These are phyloP conservation scores for Sebastes matsubarae DNA, from an alignment of 2,797 vertebrate species.

Conservation along the genomic window DNA sequence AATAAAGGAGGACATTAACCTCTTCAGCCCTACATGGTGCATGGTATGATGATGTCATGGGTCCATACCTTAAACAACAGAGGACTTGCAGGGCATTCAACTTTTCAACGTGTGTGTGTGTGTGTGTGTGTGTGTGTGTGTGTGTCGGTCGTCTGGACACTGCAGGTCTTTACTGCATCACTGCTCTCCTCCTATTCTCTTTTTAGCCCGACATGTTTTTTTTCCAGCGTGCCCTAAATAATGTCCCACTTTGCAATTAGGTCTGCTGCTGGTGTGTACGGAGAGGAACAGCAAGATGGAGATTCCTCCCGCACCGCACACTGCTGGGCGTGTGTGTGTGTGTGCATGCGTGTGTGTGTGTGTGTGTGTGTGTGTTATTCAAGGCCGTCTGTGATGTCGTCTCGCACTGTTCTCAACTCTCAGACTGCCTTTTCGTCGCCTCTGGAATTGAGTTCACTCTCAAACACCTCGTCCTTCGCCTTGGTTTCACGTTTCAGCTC, in stretches of 20 bases:
- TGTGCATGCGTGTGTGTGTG: neutral
- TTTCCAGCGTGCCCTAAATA: slow-evolving; percentile 65
- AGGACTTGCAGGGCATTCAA: neutral
- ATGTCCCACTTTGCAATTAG: slow-evolving; percentile 76
- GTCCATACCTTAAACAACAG: neutral
- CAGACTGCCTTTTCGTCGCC: slow-evolving; percentile 9
- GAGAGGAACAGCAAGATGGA: slow-evolving; percentile 16
- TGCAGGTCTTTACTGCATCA: slow-evolving; percentile 17
- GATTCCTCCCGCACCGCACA: neutral
- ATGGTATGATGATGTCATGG: neutral
- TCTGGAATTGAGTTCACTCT: slow-evolving; percentile 21
- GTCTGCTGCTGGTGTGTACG: slow-evolving; percentile 52
- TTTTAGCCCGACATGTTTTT: slow-evolving; percentile 45
- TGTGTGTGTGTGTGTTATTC: neutral
- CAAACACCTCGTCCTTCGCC: neutral
- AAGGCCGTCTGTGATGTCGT: too few relatives aligned
- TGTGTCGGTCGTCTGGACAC: slow-evolving; percentile 18
- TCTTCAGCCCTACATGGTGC: too few relatives aligned
- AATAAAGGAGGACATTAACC: neutral
- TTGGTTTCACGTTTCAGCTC: neutral
- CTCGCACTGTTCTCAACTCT: slow-evolving; percentile 3
- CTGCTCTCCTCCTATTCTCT: slow-evolving; percentile 37
- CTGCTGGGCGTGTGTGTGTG: slow-evolving; percentile 16
- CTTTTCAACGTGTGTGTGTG: too few relatives aligned
- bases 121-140: neutral